These are phyloP conservation scores for Clarias batrachus DNA, from an alignment of 2,113 vertebrate genomes.

Conservation along the genomic window DNA sequence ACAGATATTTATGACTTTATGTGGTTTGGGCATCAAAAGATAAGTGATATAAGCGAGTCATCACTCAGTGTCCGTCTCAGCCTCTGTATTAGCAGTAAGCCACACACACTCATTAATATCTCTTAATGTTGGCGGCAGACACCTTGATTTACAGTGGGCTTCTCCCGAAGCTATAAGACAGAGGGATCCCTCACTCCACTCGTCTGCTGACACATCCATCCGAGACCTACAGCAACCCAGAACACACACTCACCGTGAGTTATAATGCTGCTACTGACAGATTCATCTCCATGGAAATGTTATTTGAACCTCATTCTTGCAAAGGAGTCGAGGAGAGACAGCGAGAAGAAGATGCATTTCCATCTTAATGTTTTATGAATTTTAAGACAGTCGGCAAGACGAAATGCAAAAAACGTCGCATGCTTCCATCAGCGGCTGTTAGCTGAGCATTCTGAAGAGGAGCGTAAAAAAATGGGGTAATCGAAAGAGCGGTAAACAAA, in stretches of 20 bases:
- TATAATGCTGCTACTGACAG: constrained; percentile 50
- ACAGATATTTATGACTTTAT: constrained; percentile 1
- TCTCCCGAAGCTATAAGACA: constrained; percentile 47
- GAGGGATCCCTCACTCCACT: constrained; percentile 51
- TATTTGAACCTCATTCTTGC: constrained; percentile 14
- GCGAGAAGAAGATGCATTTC: not conserved
- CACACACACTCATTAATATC: constrained; percentile 54
- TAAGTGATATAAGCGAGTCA: constrained; percentile 40
- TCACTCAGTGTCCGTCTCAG: constrained; percentile 44
- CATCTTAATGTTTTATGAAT: constrained; percentile 23
- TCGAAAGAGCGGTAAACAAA: not conserved
- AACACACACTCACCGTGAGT: constrained; percentile 51
- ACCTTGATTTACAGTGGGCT: constrained; percentile 57
- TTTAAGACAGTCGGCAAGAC: not conserved
- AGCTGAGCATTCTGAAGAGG: constrained; percentile 4
- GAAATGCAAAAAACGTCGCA: not conserved
- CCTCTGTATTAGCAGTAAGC: constrained; percentile 55
- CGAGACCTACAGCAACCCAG: constrained; percentile 38
- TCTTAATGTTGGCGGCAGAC: constrained; percentile 53
- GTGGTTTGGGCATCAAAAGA: constrained; percentile 24
- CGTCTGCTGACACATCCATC: constrained; percentile 39
- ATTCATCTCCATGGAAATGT: constrained; percentile 53
- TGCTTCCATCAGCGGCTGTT: constrained; percentile 1
- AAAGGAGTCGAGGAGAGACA: not conserved
- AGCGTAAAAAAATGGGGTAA: not conserved